phyloP scores from a whole-genome alignment of 2,888 invertebrate species.

The Torymus tubicola region DNA sequence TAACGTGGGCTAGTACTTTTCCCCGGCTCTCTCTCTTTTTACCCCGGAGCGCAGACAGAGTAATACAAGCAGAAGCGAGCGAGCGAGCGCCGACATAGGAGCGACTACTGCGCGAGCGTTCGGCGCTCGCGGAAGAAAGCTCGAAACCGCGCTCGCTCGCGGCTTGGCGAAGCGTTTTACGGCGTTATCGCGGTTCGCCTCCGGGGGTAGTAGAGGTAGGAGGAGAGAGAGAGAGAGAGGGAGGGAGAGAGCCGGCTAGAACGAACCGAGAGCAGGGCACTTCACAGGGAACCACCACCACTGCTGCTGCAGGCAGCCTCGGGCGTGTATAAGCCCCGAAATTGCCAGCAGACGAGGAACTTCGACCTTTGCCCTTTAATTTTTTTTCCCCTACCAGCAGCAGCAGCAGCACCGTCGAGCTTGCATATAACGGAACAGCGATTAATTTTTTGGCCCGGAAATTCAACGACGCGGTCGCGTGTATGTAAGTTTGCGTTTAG shows the following conservation, averaged over 20 bases:
- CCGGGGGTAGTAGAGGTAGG: not conserved
- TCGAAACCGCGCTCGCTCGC: constrained; percentile 23
- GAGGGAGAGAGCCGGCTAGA: not conserved
- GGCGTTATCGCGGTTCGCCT: constrained; percentile 43
- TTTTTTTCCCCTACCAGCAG: constrained; percentile 4
- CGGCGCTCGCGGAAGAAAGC: constrained; percentile 21
- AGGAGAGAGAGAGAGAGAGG: not conserved
- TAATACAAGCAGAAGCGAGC: constrained; percentile 9
- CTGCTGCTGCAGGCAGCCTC: no score
- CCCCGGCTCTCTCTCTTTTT: not conserved
- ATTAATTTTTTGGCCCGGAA: constrained; percentile 38
- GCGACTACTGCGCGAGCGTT: not conserved
- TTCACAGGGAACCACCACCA: no score
- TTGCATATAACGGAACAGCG: constrained; percentile 7
- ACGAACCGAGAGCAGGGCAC: not conserved
- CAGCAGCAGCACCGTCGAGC: no score
- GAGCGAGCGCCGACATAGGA: not conserved
- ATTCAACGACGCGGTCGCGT: not conserved
- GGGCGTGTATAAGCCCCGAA: constrained; percentile 8
- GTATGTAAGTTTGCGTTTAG: not conserved
- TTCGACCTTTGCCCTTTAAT: constrained; percentile 35
- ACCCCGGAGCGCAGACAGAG: not conserved
- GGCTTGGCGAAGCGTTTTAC: constrained; percentile 30
- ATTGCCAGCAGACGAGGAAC: constrained; percentile 21
- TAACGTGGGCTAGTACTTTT: not conserved